Conservation (phyloP, 2,113 vertebrate genomes). For the Lamprotornis superbus region DNA sequence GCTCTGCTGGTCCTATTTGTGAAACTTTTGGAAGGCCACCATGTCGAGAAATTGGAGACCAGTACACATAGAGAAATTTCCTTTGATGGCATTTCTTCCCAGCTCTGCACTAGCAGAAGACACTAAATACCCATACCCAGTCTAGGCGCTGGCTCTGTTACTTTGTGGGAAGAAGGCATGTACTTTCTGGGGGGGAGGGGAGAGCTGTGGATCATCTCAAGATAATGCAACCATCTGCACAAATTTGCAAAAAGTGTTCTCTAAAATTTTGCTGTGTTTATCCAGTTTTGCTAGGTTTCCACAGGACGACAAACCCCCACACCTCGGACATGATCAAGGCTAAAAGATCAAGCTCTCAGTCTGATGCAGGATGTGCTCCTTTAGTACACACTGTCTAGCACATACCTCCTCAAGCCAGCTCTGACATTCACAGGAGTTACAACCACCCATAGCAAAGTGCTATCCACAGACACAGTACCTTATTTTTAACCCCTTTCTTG, state of each 20-base stretch:
- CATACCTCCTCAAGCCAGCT: neutral
- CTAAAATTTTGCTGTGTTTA: neutral
- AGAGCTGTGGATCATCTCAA: neutral
- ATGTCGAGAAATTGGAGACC: neutral
- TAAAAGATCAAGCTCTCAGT: neutral
- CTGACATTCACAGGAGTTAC: neutral
- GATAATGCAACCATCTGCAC: neutral
- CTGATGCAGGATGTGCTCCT: neutral
- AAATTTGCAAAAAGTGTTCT: neutral
- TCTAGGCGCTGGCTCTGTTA: neutral
- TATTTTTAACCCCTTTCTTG: conserved; percentile 13
- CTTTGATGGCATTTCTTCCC: neutral
- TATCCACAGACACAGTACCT: neutral
- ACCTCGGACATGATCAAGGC: neutral
- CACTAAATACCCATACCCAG: neutral
- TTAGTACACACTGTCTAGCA: neutral
- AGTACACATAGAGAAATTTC: neutral
- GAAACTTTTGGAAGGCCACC: neutral
- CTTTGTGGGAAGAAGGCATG: neutral
- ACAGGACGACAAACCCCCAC: neutral
- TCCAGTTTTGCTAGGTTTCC: neutral
- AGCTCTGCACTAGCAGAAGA: neutral
- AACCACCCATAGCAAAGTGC: neutral
- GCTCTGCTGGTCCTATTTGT: neutral
- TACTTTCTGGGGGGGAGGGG: neutral